Percentiles rank a stretch among this genome's conserved stretches.
Evolutionary conservation across 2,797 vertebrate genomes (phyloP).

Genomic region (Macroramphosus scolopax): DNA sequence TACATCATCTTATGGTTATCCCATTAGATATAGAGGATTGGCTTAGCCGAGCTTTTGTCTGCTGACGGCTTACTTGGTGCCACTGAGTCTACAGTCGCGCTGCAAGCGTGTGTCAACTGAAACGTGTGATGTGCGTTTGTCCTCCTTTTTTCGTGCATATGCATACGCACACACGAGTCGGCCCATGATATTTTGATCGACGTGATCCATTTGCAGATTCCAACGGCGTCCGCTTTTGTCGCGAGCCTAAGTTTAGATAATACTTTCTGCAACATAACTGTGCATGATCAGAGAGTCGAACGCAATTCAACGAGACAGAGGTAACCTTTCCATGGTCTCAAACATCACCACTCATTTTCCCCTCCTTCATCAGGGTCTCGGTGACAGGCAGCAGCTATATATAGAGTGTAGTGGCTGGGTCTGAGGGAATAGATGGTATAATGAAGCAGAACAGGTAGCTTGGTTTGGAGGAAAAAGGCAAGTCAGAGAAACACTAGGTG

Average conservation of each 20-base stretch:
- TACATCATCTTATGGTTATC: slow-evolving; percentile 55
- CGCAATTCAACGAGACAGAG: slow-evolving; percentile 47
- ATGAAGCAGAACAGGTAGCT: slow-evolving; percentile 12
- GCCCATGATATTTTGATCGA: slow-evolving; percentile 21
- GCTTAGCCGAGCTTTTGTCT: slow-evolving; percentile 37
- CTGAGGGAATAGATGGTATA: slow-evolving; percentile 38
- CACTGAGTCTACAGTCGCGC: no score
- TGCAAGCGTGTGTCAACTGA: no score
- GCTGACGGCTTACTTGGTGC: slow-evolving; percentile 5
- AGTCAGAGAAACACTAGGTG: no score
- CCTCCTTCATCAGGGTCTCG: slow-evolving; percentile 50
- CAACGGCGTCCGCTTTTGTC: neutral
- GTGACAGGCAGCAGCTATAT: slow-evolving; percentile 62
- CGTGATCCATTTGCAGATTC: slow-evolving; percentile 20
- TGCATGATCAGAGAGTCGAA: slow-evolving; percentile 56
- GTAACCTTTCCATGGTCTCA: slow-evolving; percentile 61
- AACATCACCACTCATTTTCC: slow-evolving; percentile 54
- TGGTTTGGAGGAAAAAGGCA: neutral
- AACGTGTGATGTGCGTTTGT: slow-evolving; percentile 26
- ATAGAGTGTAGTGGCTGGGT: slow-evolving; percentile 37
- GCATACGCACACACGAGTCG: neutral
- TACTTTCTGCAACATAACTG: slow-evolving; percentile 26
- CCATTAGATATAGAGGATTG: slow-evolving; percentile 44
- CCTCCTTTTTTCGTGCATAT: slow-evolving; percentile 3
- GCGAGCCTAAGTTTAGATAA: slow-evolving; percentile 44